Evolutionary conservation across 2,888 invertebrate species (phyloP).

Genomic region (Ariolimax columbianus): DNA sequence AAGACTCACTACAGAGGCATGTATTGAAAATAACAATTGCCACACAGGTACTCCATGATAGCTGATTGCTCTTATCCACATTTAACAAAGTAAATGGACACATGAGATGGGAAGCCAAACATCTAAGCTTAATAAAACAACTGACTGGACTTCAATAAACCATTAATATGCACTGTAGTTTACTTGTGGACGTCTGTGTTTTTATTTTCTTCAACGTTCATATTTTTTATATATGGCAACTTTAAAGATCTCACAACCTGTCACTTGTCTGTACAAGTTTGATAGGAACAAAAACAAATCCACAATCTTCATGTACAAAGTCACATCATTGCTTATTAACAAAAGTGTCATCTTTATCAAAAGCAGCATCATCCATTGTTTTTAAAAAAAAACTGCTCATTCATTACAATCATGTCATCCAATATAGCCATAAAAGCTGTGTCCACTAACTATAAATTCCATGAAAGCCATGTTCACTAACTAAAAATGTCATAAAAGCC

Average conservation of each 20-base stretch:
- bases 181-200: not conserved
- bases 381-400: not conserved
- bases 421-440: no score
- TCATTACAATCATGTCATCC: not conserved
- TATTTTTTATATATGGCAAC: not conserved
- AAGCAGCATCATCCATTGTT: not conserved
- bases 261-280: not conserved
- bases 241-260: conserved; percentile 1
- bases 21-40: no score
- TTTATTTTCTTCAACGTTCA: not conserved
- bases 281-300: not conserved
- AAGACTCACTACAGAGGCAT: no score
- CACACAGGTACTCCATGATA: no score
- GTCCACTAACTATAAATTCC: no score
- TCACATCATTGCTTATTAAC: not conserved
- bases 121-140: no score
- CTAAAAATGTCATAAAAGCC: no score
- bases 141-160: no score
- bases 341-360: not conserved
- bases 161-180: not conserved
- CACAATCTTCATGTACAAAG: not conserved
- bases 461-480: no score
- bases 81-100: no score
- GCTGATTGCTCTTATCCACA: no score
- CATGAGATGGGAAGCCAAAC: no score